Evolutionary conservation across 2,888 invertebrate species (phyloP), one percentile per base, ranked within the genome.

Genomic region (Oscheius sp.): DNA sequence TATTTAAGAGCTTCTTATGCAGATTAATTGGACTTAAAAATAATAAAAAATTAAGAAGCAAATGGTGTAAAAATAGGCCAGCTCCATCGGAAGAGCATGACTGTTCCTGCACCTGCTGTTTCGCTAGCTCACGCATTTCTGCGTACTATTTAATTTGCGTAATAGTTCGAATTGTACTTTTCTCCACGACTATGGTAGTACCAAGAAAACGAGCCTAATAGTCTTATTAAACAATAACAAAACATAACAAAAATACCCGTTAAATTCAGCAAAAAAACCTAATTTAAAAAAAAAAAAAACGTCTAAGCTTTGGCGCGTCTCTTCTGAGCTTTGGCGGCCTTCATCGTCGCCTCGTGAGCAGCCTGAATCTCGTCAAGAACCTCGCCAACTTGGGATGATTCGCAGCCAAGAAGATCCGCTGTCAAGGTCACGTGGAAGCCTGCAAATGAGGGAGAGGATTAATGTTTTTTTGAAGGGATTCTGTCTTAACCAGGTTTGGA

Each of bases 371-470:
- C 63, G 29, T 63, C 63, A 37, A 63, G 42, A 3, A 48, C 48
- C 48, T 63, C 42, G 37, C 48, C 47, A 37, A 63, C 42, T 13
- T 10, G n/a, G n/a, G 48, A 9, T n/a, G 35, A 35, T 1, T 37
- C 42, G 9, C 29, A 29, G 1, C 42, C 48, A 4, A 29, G 5
- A 11, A 81, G 51, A 9, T 37, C 60, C 11, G 78, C 59, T 9
- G 76, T 62, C 10, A 83, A 53, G 11, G 81, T 81, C 1, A 80
- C 77, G 63, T 83, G 81, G 62, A 83, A 81, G 2, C 83, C 82
- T 75, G 74, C 35, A 37, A 42, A 51, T 51, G 10, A 68, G n/a
- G 5, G 10, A 32, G 21, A 42, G 9, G 7, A 9, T 21, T 13
- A 29, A 48, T 50, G 21, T 21, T 21, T 21, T 21, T 21, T 21